Evolutionary conservation across 2,888 invertebrate genomes (phyloP), one percentile per base, ranked within the genome.

Genomic region (Pantelozetes paolii): DNA sequence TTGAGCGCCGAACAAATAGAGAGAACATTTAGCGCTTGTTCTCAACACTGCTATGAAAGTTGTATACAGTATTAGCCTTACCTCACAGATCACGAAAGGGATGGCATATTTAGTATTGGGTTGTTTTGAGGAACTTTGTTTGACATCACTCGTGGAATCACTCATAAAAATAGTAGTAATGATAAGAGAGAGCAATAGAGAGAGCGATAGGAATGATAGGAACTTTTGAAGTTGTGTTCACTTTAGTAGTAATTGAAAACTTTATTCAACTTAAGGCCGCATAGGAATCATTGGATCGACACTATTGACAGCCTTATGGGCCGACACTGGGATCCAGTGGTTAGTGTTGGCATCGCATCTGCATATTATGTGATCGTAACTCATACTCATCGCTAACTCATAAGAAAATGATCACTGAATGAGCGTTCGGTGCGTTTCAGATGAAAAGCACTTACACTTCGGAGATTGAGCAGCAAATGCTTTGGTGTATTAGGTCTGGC

Each of bases 61-160:
- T n/a, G 54, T 54, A 62, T 2, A 26, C 18, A 9, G 26, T 28
- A 36, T 30, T 36, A 11, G 36, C 64, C 64, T 64, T 64, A 64
- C 32, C 32, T 64, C 64, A 26, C 64, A 64, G n/a, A 26, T 32
- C n/a, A 36, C 36, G 36, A 36, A 64, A 32, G 36, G 9, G 32
- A 32, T 64, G 64, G 30, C 5, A 32, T 18, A 2, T 32, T 8
- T 57, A 2, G 57, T 11, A 15, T 26, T 23, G 36, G 15, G n/a
- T 20, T n/a, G 57, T 28, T 18, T 64, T 64, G 64, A 64, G 64
- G 64, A 64, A 64, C 64, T 64, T 64, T 64, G 32, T 36, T 64
- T 64, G 36, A 18, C 59, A 59, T 59, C 26, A 54, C n/a, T 54
- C 20, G 54, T 23, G n/a, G n/a, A n/a, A 54, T 54, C 54, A 57